Percentiles rank a stretch among this genome's conserved stretches.
Conservation (phyloP, 2,113 vertebrate species). For the Pachypanchax playfairii region DNA sequence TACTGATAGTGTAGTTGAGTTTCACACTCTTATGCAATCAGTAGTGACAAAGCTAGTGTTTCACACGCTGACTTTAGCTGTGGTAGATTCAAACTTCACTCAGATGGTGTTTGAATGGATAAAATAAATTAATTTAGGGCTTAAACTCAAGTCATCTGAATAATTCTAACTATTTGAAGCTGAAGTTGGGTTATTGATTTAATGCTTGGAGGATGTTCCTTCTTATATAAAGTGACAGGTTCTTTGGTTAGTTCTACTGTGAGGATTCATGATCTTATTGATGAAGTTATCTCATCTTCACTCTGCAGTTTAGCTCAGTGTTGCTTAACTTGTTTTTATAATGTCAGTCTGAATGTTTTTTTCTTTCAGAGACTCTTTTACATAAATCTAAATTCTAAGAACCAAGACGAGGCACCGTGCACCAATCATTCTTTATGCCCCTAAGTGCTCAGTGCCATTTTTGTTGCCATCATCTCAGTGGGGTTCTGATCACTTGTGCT, state of each 20-base stretch:
- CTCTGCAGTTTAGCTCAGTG: background rate
- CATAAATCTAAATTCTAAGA: slow-evolving; percentile 34
- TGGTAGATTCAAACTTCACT: background rate
- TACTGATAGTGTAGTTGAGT: background rate
- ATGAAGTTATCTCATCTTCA: background rate
- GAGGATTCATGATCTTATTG: background rate
- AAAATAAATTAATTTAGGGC: no score
- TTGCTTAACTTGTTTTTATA: slow-evolving; percentile 12
- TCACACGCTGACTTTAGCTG: background rate
- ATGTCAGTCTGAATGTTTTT: slow-evolving; percentile 24
- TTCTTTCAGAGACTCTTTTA: slow-evolving; percentile 34
- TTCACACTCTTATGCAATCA: background rate
- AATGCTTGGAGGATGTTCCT: no score
- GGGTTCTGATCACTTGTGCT: slow-evolving; percentile 43
- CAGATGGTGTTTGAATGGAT: background rate
- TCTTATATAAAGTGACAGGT: no score
- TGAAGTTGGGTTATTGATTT: no score
- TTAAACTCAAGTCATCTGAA: no score
- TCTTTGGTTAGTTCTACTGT: no score
- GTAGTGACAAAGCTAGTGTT: background rate
- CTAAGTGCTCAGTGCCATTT: slow-evolving; percentile 39
- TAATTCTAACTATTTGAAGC: no score
- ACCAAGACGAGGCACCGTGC: slow-evolving; percentile 16
- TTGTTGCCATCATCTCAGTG: slow-evolving; percentile 39
- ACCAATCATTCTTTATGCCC: slow-evolving; percentile 22